Conservation (phyloP, 2,113 vertebrate species). For the Vulpes ferrilata region DNA sequence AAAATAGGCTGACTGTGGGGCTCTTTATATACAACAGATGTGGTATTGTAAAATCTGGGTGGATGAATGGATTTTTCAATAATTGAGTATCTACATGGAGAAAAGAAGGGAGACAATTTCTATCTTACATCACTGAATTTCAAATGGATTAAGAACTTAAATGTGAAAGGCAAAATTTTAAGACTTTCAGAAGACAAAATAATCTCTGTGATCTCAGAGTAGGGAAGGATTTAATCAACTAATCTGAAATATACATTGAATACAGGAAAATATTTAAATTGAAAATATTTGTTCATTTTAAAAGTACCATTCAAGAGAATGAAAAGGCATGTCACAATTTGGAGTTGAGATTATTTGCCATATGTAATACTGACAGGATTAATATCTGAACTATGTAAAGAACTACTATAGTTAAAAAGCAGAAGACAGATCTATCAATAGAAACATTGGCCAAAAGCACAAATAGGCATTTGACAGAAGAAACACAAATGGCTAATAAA, state of each 20-base stretch:
- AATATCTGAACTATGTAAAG: not conserved
- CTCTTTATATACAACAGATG: not conserved
- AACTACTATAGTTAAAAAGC: not conserved
- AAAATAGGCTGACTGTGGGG: not conserved
- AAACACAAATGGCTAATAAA: not conserved
- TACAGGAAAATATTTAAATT: constrained; percentile 9
- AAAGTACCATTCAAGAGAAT: not conserved
- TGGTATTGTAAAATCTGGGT: not conserved
- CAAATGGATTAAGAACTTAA: constrained; percentile 4
- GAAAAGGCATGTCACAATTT: not conserved
- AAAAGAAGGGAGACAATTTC: not conserved
- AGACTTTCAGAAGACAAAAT: constrained; percentile 13
- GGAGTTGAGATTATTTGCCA: not conserved
- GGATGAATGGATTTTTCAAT: not conserved
- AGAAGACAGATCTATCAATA: not conserved
- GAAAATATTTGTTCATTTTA: constrained; percentile 36
- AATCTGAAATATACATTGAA: not conserved
- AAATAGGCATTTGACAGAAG: not conserved
- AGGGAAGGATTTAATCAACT: constrained; percentile 8
- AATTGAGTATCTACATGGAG: not conserved
- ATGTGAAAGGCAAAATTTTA: not conserved
- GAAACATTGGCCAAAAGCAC: constrained; percentile 23
- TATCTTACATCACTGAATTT: not conserved
- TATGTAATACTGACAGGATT: not conserved
- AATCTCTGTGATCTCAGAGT: not conserved